These are phyloP conservation scores for Myrmophylax atrothorax DNA, from an alignment of 2,113 vertebrate genomes.

Conservation along the genomic window DNA sequence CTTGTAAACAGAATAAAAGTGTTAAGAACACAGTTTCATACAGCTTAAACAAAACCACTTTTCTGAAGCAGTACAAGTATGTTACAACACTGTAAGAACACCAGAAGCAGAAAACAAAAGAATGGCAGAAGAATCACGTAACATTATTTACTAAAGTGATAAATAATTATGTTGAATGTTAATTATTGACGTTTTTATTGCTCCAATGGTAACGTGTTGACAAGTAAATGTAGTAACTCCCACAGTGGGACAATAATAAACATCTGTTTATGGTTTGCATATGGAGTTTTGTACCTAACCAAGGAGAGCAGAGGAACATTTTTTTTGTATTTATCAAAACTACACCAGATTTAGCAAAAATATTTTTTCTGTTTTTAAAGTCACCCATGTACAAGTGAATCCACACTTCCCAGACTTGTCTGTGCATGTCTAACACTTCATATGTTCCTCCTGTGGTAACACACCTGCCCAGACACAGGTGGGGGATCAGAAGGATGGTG, in stretches of 20 bases:
- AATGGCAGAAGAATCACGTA: conserved; percentile 35
- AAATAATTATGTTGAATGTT: conserved; percentile 29
- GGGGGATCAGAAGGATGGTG: not conserved
- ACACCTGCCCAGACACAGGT: not conserved
- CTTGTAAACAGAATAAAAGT: conserved; percentile 74
- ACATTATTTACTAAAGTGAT: conserved; percentile 46
- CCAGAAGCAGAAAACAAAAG: conserved; percentile 29
- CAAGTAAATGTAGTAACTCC: not conserved
- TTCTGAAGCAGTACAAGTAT: conserved; percentile 55
- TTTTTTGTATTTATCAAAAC: not conserved
- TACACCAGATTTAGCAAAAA: not conserved
- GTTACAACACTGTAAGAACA: conserved; percentile 35
- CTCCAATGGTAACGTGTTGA: conserved; percentile 59
- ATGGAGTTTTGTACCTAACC: not conserved
- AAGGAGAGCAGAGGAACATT: not conserved
- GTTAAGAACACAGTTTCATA: conserved; percentile 57
- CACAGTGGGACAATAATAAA: not conserved
- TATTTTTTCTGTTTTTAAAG: not conserved
- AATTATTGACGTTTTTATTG: conserved; percentile 61
- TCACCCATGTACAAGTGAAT: not conserved
- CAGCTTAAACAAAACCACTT: conserved; percentile 58
- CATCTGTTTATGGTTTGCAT: not conserved
- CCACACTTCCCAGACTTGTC: not conserved
- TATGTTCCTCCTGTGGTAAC: not conserved
- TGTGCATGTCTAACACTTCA: not conserved